These are phyloP conservation scores for Brachionus angularis DNA, from an alignment of 1,140 invertebrate species.

Conservation along the genomic window DNA sequence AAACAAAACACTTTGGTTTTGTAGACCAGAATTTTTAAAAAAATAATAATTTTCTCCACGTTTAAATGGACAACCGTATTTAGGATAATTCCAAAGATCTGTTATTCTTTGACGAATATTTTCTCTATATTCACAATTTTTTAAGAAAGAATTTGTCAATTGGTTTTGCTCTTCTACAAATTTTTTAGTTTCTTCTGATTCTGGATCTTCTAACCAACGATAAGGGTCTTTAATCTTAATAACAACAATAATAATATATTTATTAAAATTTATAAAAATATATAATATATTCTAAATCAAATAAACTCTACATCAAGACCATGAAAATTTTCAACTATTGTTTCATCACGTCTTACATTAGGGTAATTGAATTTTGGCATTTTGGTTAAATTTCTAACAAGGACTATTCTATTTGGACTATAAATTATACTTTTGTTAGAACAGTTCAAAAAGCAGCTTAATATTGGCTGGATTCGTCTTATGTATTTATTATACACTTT, in stretches of 20 bases:
- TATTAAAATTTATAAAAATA: neutral
- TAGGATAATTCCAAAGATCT: constrained; percentile 90
- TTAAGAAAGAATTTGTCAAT: constrained; percentile 77
- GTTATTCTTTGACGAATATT: constrained; percentile 63
- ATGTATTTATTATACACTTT: no score
- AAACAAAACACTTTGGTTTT: constrained; percentile 93
- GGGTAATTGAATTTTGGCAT: constrained; percentile 64
- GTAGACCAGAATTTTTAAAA: constrained; percentile 86
- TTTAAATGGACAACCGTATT: constrained; percentile 79
- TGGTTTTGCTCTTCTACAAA: constrained; percentile 89
- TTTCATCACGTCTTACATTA: constrained; percentile 69
- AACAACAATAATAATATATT: neutral
- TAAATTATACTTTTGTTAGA: no score
- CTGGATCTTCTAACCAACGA: constrained; percentile 92
- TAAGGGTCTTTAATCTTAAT: constrained; percentile 81
- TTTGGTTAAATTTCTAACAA: neutral
- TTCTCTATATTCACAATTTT: constrained; percentile 65
- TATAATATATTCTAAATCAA: neutral
- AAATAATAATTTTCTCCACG: constrained; percentile 84
- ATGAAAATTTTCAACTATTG: constrained; percentile 73
- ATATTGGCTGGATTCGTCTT: no score
- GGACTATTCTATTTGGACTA: no score
- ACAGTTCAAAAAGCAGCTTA: no score
- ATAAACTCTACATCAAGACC: constrained; percentile 67
- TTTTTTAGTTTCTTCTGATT: constrained; percentile 79